Percentiles rank a stretch among this genome's conserved stretches.
These are phyloP conservation scores for Eulemur rufifrons DNA, from an alignment of 2,113 vertebrate genomes.

Conservation along the genomic window DNA sequence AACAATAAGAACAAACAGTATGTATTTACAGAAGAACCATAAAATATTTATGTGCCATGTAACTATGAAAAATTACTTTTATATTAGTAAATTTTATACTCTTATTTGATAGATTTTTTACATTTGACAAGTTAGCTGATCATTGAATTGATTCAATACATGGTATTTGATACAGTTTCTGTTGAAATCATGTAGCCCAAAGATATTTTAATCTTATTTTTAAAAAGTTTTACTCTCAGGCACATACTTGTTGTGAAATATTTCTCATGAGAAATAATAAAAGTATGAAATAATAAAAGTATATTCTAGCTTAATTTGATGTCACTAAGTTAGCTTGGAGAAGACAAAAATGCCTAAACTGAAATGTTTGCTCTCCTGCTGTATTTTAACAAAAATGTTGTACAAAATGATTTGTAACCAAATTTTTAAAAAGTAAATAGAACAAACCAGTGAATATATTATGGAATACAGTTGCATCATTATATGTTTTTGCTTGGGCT, in stretches of 20 bases:
- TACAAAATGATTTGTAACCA: not conserved
- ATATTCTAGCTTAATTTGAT: conserved; percentile 44
- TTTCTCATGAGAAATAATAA: not conserved
- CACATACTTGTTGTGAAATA: not conserved
- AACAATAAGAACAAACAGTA: not conserved
- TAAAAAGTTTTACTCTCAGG: not conserved
- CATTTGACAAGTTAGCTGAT: not conserved
- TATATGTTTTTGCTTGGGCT: conserved; percentile 29
- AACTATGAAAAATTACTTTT: not conserved
- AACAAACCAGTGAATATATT: conserved; percentile 39
- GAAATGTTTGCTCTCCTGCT: not conserved
- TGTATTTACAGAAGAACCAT: not conserved
- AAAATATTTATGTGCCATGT: not conserved
- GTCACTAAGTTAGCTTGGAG: not conserved
- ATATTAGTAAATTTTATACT: not conserved
- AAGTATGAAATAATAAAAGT: not conserved
- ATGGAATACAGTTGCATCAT: conserved; percentile 24
- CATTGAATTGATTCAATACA: conserved; percentile 25
- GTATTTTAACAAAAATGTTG: not conserved
- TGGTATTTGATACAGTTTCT: not conserved
- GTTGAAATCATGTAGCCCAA: conserved; percentile 40
- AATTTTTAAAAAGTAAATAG: not conserved
- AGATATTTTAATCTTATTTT: not conserved
- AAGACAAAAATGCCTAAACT: not conserved
- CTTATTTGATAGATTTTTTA: not conserved